Conservation (phyloP, 2,113 vertebrate genomes). For the Engystomops pustulosus region DNA sequence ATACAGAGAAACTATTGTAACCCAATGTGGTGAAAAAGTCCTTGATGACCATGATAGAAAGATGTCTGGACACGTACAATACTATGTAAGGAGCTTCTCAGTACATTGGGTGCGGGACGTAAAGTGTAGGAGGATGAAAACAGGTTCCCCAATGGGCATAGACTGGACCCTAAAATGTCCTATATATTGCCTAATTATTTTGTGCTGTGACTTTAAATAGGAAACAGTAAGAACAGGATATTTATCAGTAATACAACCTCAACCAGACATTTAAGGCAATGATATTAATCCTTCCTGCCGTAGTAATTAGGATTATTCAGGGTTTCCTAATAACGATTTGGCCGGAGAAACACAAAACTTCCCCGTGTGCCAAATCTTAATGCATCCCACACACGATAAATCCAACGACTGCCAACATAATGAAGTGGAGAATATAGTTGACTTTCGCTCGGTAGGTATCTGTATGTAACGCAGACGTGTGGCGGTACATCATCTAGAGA, state of each 20-base stretch:
- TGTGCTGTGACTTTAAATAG: too few relatives aligned
- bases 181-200: too few relatives aligned
- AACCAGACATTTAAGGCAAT: not conserved
- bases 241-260: not conserved
- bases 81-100: too few relatives aligned
- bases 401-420: conserved; percentile 46
- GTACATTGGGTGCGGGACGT: too few relatives aligned
- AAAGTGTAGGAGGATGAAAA: too few relatives aligned
- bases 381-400: conserved; percentile 45
- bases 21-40: too few relatives aligned
- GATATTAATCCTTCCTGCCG: conserved; percentile 1
- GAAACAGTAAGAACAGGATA: too few relatives aligned
- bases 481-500: conserved; percentile 2
- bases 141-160: too few relatives aligned
- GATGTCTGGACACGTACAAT: too few relatives aligned
- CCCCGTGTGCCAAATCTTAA: conserved; percentile 29
- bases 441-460: not conserved
- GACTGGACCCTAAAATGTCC: too few relatives aligned
- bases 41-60: too few relatives aligned
- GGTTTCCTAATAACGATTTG: conserved; percentile 20
- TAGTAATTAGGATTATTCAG: conserved; percentile 21
- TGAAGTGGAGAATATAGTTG: conserved; percentile 45
- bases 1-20: too few relatives aligned
- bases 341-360: not conserved
- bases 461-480: conserved; percentile 10